A percentile compares a stretch with the other conserved stretches of the same genome.
Conservation (phyloP, 2,888 invertebrate genomes). For the Callinectes sapidus region DNA sequence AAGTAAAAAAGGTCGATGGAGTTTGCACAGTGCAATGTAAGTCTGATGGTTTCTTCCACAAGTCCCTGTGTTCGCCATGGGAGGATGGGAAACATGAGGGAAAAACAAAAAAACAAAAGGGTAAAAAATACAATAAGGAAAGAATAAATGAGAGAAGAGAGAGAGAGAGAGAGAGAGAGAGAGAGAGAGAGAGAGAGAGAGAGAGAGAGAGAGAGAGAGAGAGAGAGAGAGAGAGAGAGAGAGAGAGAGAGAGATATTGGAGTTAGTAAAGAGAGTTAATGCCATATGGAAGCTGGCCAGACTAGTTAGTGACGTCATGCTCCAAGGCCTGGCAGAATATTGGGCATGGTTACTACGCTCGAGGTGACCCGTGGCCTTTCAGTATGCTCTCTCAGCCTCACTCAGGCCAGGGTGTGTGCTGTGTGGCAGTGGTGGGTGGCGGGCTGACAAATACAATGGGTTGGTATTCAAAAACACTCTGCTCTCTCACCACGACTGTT, state of each 20-base stretch:
- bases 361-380: not conserved
- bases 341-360: not conserved
- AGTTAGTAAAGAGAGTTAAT: not conserved
- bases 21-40: no score
- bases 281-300: not conserved
- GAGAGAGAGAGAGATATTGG: no score
- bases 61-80: no score
- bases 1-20: no score
- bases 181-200: not conserved
- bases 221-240: constrained; percentile 25
- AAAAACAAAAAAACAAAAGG: no score
- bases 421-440: not conserved
- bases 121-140: no score
- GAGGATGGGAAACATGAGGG: not conserved
- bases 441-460: no score
- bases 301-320: not conserved
- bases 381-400: not conserved
- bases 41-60: no score
- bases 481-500: no score
- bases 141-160: no score
- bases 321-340: not conserved
- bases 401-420: not conserved
- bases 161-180: no score
- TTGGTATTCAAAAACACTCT: no score
- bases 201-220: not conserved